Conservation (phyloP, 2,888 invertebrate genomes). For the Proisotoma minuta region DNA sequence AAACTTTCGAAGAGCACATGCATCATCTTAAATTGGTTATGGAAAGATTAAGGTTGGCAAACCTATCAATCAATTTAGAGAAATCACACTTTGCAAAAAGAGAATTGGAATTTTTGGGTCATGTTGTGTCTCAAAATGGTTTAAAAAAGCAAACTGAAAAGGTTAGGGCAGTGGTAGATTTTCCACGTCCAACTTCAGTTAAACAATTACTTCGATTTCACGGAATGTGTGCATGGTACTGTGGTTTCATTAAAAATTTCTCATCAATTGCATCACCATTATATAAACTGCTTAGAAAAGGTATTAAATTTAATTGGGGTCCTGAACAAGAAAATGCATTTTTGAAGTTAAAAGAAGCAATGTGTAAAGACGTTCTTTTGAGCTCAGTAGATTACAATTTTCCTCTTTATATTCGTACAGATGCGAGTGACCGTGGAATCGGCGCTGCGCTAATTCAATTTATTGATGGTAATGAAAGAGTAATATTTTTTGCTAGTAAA, state of each 20-base stretch:
- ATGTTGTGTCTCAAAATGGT: constrained; percentile 31
- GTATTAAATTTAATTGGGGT: constrained; percentile 16
- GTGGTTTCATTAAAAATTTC: constrained; percentile 40
- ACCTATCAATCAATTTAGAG: constrained; percentile 40
- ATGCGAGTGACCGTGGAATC: constrained; percentile 27
- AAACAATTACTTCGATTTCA: constrained; percentile 42
- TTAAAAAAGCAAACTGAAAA: constrained; percentile 39
- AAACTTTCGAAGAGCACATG: constrained; percentile 27
- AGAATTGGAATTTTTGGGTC: constrained; percentile 36
- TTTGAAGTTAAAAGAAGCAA: constrained; percentile 16
- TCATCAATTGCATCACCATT: constrained; percentile 41
- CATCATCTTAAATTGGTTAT: constrained; percentile 36
- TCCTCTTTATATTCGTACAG: constrained; percentile 22
- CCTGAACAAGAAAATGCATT: constrained; percentile 25
- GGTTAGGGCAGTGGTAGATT: constrained; percentile 28
- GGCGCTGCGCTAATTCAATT: constrained; percentile 25
- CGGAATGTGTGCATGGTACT: constrained; percentile 47
- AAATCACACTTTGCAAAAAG: constrained; percentile 32
- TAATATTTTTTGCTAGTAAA: constrained; percentile 21
- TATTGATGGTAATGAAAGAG: constrained; percentile 17
- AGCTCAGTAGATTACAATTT: constrained; percentile 19
- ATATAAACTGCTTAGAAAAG: constrained; percentile 25
- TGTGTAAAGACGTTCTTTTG: constrained; percentile 13
- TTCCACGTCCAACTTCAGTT: constrained; percentile 32
- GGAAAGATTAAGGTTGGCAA: constrained; percentile 28